phyloP scores from a whole-genome alignment of 2,888 invertebrate genomes.

The Diarsia brunnea region DNA sequence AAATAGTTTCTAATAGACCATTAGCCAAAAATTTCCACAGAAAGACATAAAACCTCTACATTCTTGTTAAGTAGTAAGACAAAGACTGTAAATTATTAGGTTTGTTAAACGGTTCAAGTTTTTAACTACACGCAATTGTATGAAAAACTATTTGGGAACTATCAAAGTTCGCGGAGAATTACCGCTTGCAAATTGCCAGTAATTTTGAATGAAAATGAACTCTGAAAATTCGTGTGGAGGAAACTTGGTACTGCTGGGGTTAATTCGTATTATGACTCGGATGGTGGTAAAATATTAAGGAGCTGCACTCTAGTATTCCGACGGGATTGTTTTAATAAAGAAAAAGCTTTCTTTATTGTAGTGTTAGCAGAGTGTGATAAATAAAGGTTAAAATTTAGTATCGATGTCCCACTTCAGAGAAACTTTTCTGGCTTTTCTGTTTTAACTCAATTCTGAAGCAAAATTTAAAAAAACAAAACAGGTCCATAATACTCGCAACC shows the following conservation, averaged over 20 bases:
- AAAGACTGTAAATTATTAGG: conserved; percentile 68
- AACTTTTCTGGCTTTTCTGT: neutral
- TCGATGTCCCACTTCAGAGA: neutral
- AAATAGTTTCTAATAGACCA: neutral
- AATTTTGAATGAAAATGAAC: conserved; percentile 79
- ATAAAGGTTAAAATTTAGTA: neutral
- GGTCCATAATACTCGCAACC: no score
- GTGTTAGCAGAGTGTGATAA: neutral
- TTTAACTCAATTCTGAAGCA: neutral
- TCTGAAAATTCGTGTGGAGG: conserved; percentile 77
- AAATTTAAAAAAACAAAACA: no score
- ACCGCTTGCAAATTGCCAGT: conserved; percentile 80
- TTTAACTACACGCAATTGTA: conserved; percentile 77
- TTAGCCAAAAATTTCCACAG: neutral
- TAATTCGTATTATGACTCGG: conserved; percentile 64
- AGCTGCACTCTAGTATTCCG: conserved; percentile 38
- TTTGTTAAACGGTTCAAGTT: conserved; percentile 71
- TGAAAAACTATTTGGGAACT: conserved; percentile 81
- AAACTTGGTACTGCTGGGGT: conserved; percentile 69
- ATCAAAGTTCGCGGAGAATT: conserved; percentile 80
- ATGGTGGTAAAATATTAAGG: conserved; percentile 58
- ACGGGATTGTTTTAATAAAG: conserved; percentile 31
- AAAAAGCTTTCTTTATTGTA: conserved; percentile 2
- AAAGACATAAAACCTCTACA: conserved; percentile 14
- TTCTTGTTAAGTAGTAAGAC: conserved; percentile 48